A percentile compares a stretch with the other conserved stretches of the same genome.
phyloP scores from a whole-genome alignment of 2,113 vertebrate genomes.

The Hippocampus guttulatus region DNA sequence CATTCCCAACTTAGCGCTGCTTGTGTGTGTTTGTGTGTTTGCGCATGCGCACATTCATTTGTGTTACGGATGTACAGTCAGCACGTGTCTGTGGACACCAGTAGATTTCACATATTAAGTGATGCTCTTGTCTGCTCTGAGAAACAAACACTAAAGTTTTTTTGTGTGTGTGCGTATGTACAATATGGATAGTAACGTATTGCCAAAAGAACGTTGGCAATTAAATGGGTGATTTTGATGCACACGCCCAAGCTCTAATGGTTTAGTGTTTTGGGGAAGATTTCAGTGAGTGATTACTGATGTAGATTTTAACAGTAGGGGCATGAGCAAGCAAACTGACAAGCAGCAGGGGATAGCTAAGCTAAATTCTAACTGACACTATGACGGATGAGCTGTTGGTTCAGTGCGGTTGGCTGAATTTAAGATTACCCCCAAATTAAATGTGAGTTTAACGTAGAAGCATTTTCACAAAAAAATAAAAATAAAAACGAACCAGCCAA shows the following conservation, averaged over 20 bases:
- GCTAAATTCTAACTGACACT: conserved; percentile 29
- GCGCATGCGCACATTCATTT: background rate
- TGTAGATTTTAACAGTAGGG: conserved; percentile 48
- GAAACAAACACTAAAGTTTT: conserved; percentile 5
- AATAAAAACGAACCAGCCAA: background rate
- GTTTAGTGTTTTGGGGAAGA: conserved; percentile 60
- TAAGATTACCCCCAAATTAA: background rate
- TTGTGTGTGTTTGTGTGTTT: conserved; percentile 13
- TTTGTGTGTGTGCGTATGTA: background rate
- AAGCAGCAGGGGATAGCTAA: conserved; percentile 41
- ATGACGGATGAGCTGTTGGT: conserved; percentile 20
- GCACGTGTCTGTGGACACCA: conserved; percentile 13
- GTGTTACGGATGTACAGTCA: conserved; percentile 29
- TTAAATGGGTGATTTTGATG: conserved; percentile 29
- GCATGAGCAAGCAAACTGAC: conserved; percentile 30
- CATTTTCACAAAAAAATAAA: background rate
- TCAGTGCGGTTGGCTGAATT: background rate
- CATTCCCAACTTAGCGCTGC: conserved; percentile 7
- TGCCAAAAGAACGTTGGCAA: conserved; percentile 24
- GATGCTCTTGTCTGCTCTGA: background rate
- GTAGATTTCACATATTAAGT: conserved; percentile 8
- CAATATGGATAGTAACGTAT: conserved; percentile 53
- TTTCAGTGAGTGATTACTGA: conserved; percentile 63
- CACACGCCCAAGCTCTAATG: conserved; percentile 37
- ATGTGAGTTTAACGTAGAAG: background rate